Conservation (phyloP, 2,113 vertebrate species). For the Erythrolamprus reginae region DNA sequence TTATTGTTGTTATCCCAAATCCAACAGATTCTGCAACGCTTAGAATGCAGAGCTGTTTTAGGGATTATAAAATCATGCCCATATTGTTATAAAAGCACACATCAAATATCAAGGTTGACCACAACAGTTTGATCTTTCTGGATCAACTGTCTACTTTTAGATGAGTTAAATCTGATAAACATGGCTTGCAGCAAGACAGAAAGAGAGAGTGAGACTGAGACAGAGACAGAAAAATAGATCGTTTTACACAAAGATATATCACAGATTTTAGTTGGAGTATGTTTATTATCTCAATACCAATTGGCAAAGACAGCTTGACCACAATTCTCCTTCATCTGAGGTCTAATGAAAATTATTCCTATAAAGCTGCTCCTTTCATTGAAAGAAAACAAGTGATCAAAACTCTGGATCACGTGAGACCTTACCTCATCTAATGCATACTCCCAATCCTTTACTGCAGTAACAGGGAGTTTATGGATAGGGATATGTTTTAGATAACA, state of each 20-base stretch:
- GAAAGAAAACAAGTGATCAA: neutral
- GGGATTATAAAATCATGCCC: neutral
- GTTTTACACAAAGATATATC: neutral
- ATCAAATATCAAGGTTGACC: neutral
- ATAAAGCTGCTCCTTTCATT: neutral
- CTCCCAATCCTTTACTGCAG: neutral
- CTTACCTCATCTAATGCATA: neutral
- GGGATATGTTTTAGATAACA: neutral
- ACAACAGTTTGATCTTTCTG: neutral
- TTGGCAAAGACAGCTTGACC: neutral
- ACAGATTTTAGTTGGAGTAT: neutral
- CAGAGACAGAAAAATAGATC: neutral
- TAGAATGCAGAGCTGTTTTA: neutral
- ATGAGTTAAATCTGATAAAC: neutral
- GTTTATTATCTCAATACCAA: too few relatives aligned
- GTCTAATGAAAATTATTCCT: neutral
- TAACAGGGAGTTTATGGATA: neutral
- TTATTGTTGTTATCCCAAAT: neutral
- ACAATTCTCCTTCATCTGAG: neutral
- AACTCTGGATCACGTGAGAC: neutral
- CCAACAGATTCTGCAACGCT: neutral
- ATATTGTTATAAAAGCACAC: neutral
- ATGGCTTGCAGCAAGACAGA: neutral
- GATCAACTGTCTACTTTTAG: neutral
- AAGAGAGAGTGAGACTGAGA: neutral